phyloP scores from a whole-genome alignment of 2,888 invertebrate genomes.

The Eugnorisma glareosa region DNA sequence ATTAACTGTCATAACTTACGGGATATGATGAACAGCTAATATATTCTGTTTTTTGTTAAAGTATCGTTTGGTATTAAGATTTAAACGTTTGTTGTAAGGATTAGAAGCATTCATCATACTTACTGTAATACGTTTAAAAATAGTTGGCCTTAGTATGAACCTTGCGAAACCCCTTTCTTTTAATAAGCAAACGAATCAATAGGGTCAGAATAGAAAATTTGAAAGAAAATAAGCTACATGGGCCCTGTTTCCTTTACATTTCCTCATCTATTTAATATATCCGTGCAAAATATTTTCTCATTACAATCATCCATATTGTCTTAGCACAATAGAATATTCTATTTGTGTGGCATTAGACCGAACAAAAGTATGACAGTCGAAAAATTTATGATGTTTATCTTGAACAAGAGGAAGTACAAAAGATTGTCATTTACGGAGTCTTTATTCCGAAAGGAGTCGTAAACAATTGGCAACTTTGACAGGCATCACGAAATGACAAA shows the following conservation, averaged over 20 bases:
- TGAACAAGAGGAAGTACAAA: conserved; percentile 81
- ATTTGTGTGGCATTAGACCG: conserved; percentile 81
- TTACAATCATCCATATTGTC: conserved; percentile 63
- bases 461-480: conserved; percentile 89
- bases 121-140: conserved; percentile 26
- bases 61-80: conserved; percentile 37
- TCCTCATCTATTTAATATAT: conserved; percentile 32
- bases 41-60: conserved; percentile 51
- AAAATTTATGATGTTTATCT: conserved; percentile 87
- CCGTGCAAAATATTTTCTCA: conserved; percentile 64
- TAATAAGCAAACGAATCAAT: background rate
- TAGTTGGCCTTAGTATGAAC: background rate
- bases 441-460: conserved; percentile 82
- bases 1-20: conserved; percentile 62
- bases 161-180: conserved; percentile 14
- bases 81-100: conserved; percentile 54
- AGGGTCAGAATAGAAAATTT: background rate
- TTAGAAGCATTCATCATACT: conserved; percentile 53
- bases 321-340: conserved; percentile 69
- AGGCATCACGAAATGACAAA: conserved; percentile 84
- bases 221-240: background rate
- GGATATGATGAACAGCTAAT: conserved; percentile 58
- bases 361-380: conserved; percentile 81
- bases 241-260: conserved; percentile 5
- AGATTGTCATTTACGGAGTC: conserved; percentile 84